phyloP scores from a whole-genome alignment of 2,113 vertebrate genomes.

The Catharus bicknelli region DNA sequence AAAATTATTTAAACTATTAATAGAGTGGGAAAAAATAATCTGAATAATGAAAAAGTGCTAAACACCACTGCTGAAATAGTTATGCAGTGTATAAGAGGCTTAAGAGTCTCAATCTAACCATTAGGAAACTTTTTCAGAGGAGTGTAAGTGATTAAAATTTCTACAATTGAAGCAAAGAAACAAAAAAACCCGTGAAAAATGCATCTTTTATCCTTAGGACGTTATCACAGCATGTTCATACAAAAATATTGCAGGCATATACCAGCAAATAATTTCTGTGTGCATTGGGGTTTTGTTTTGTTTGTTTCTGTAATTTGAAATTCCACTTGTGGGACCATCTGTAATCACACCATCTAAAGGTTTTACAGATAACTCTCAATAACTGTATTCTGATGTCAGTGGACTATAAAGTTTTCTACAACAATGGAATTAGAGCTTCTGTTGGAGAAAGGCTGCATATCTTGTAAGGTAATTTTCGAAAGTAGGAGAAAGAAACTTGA shows the following conservation, averaged over 20 bases:
- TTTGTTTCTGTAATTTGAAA: neutral
- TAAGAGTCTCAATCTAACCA: neutral
- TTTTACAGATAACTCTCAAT: neutral
- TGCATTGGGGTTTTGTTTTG: neutral
- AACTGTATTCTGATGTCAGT: neutral
- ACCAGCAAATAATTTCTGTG: neutral
- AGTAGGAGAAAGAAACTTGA: neutral
- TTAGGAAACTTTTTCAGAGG: neutral
- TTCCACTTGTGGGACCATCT: neutral
- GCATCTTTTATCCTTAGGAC: neutral
- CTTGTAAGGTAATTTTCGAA: neutral
- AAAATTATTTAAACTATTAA: neutral
- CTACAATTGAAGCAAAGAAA: neutral
- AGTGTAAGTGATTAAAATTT: neutral
- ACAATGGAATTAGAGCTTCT: neutral
- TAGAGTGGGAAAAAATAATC: neutral
- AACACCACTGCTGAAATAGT: neutral
- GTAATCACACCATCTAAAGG: neutral
- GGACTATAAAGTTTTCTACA: neutral
- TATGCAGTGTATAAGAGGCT: neutral
- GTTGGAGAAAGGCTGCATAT: neutral
- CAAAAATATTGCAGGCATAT: neutral
- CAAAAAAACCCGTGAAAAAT: neutral
- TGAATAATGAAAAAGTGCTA: neutral
- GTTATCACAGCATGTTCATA: neutral